Evolutionary conservation across 2,888 invertebrate species (phyloP).

Genomic region (Teleogryllus oceanicus): DNA sequence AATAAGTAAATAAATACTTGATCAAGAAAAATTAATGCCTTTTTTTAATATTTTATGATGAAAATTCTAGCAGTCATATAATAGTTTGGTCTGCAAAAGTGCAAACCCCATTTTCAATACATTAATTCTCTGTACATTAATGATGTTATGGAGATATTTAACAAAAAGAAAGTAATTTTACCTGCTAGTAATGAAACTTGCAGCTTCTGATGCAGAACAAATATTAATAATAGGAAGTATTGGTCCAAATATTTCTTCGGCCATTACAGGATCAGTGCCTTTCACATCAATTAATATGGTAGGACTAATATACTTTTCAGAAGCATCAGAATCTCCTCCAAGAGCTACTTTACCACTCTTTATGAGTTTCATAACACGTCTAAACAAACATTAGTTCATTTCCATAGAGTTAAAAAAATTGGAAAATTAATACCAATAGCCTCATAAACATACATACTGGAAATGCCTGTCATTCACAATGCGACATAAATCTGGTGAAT

Average conservation of each 20-base stretch:
- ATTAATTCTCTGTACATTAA: too few relatives aligned
- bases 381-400: not conserved
- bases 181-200: constrained; percentile 83
- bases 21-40: too few relatives aligned
- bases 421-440: not conserved
- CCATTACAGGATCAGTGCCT: constrained; percentile 70
- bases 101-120: too few relatives aligned
- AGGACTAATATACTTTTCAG: constrained; percentile 78
- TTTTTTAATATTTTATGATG: too few relatives aligned
- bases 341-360: constrained; percentile 65
- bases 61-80: too few relatives aligned
- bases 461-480: constrained; percentile 84
- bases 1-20: too few relatives aligned
- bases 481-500: constrained; percentile 79
- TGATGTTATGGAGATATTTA: too few relatives aligned
- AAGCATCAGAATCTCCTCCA: constrained; percentile 73
- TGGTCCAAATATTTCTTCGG: constrained; percentile 96
- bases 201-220: constrained; percentile 83
- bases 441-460: constrained; percentile 51
- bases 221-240: constrained; percentile 86
- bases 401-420: too few relatives aligned
- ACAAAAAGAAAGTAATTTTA: constrained; percentile 46
- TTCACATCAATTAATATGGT: constrained; percentile 76
- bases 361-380: constrained; percentile 51
- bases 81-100: too few relatives aligned